A percentile compares a stretch with the other conserved stretches of the same genome.
Evolutionary conservation across 2,797 vertebrate genomes (phyloP).

Genomic region (Lycodopsis pacificus): DNA sequence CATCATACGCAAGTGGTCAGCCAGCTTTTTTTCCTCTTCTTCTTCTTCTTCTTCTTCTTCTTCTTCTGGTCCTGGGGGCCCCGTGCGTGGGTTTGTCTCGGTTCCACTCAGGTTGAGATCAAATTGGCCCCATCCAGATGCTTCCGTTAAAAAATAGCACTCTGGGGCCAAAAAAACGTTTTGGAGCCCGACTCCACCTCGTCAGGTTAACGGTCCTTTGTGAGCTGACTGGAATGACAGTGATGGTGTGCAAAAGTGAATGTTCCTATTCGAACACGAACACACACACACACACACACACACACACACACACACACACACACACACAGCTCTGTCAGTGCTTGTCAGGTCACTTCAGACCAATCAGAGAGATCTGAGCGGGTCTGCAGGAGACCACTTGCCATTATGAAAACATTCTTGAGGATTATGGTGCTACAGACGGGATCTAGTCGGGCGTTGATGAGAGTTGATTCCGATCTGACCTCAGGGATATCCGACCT

Average conservation of each 20-base stretch:
- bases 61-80: constrained; percentile 67
- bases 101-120: constrained; percentile 84
- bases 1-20: constrained; percentile 84
- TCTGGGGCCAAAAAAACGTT: constrained; percentile 72
- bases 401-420: constrained; percentile 66
- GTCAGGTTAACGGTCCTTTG: constrained; percentile 79
- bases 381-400: constrained; percentile 48
- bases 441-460: constrained; percentile 65
- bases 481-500: constrained; percentile 59
- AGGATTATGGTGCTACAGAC: constrained; percentile 55
- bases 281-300: constrained; percentile 44
- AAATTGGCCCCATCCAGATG: constrained; percentile 86
- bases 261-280: constrained; percentile 41
- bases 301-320: constrained; percentile 42
- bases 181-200: constrained; percentile 70
- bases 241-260: constrained; percentile 61
- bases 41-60: constrained; percentile 1
- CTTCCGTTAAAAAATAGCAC: constrained; percentile 83
- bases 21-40: constrained; percentile 47
- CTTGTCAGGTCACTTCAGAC: constrained; percentile 64
- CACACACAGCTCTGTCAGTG: constrained; percentile 54
- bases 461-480: constrained; percentile 59
- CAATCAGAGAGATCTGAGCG: constrained; percentile 51
- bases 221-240: constrained; percentile 66
- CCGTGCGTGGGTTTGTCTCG: constrained; percentile 76